phyloP scores from a whole-genome alignment of 1,140 invertebrate genomes.

The Geopemphigus sp. region DNA sequence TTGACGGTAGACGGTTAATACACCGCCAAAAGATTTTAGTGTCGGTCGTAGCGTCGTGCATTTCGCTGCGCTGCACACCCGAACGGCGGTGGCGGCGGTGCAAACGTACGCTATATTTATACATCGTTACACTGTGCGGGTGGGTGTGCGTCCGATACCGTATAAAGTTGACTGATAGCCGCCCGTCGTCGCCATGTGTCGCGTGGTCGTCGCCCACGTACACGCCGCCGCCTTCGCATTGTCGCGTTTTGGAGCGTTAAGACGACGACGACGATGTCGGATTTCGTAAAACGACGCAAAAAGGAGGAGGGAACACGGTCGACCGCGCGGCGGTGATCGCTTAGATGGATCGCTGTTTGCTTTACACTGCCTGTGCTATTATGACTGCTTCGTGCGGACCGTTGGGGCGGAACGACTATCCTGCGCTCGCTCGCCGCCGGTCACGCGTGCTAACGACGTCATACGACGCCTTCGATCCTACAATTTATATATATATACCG shows the following conservation, averaged over 20 bases:
- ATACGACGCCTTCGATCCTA: background rate
- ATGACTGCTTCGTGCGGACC: too few relatives aligned
- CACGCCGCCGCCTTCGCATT: background rate
- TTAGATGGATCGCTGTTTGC: slow-evolving; percentile 33
- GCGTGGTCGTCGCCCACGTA: background rate
- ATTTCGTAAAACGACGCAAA: background rate
- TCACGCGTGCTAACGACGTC: slow-evolving; percentile 38
- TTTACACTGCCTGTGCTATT: too few relatives aligned
- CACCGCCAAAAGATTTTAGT: background rate
- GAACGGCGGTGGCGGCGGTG: too few relatives aligned
- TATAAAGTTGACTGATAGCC: slow-evolving; percentile 37
- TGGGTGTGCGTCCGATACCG: too few relatives aligned
- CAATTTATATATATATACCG: too few relatives aligned
- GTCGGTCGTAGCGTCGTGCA: background rate
- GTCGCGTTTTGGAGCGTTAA: background rate
- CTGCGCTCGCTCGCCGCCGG: background rate
- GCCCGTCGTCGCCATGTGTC: slow-evolving; percentile 43
- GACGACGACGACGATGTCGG: background rate
- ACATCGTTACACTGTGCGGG: too few relatives aligned
- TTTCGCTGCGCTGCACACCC: too few relatives aligned
- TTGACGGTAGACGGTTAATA: slow-evolving; percentile 17
- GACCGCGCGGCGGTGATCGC: slow-evolving; percentile 17
- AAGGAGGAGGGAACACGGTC: too few relatives aligned
- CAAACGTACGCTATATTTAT: too few relatives aligned
- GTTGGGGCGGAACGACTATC: too few relatives aligned